A percentile compares a stretch with the other conserved stretches of the same genome.
Conservation (phyloP, 2,888 invertebrate genomes). For the Heteromurus nitidus region DNA sequence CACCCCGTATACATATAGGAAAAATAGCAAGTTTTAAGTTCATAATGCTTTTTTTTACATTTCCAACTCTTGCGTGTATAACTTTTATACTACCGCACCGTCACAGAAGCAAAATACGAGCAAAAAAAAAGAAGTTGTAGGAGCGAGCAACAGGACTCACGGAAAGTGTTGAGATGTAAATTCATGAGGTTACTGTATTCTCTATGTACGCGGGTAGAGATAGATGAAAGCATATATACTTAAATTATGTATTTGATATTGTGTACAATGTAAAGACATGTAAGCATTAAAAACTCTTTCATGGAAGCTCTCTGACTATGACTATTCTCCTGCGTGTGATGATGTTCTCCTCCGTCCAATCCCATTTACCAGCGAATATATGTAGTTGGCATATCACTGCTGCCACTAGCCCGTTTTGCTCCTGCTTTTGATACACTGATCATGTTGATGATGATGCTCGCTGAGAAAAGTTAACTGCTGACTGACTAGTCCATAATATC, state of each 20-base stretch:
- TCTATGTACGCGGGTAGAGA: too few species aligned
- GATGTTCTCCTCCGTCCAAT: not conserved
- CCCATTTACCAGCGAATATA: constrained; percentile 11
- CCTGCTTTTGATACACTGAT: not conserved
- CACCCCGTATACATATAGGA: not conserved
- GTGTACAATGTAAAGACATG: not conserved
- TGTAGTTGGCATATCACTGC: not conserved
- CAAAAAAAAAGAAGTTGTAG: not conserved
- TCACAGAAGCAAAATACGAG: constrained; percentile 8
- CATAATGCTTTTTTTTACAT: constrained; percentile 25
- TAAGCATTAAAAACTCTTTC: constrained; percentile 18
- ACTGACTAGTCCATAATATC: not conserved
- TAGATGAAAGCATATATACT: not conserved
- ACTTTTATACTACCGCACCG: constrained; percentile 5
- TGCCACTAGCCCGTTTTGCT: constrained; percentile 25
- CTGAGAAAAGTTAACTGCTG: not conserved
- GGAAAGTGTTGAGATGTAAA: constrained; percentile 40
- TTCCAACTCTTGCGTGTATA: constrained; percentile 11
- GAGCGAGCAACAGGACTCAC: constrained; percentile 39
- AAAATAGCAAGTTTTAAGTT: constrained; percentile 42
- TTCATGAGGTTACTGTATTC: too few species aligned
- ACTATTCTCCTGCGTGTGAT: not conserved
- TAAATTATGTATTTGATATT: not conserved
- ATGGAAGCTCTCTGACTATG: constrained; percentile 32
- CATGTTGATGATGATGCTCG: constrained; percentile 1